Evolutionary conservation across 1,140 invertebrate species (phyloP).

Genomic region (Camponotus vicinus): DNA sequence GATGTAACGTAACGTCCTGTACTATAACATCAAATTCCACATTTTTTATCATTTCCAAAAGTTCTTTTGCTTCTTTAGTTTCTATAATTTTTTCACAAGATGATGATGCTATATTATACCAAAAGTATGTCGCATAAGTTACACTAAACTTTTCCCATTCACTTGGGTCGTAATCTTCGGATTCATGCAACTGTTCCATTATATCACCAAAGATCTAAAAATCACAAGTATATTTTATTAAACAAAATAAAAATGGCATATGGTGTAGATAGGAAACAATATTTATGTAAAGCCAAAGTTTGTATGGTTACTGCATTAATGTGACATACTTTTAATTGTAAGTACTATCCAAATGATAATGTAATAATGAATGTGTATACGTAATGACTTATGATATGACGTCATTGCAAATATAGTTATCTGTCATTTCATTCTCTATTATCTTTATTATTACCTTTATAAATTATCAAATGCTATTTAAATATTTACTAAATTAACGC

Average conservation of each 20-base stretch:
- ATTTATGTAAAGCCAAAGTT: background rate
- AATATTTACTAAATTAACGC: no score
- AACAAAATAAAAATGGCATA: background rate
- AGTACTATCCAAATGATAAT: background rate
- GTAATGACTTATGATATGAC: no score
- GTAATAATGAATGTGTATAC: no score
- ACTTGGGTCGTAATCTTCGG: background rate
- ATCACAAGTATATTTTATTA: background rate
- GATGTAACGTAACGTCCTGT: background rate
- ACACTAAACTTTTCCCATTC: background rate
- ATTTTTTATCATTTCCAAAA: constrained; percentile 42
- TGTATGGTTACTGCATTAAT: background rate
- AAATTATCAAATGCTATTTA: no score
- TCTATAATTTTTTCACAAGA: background rate
- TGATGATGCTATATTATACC: background rate
- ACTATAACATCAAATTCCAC: constrained; percentile 54
- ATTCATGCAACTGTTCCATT: background rate
- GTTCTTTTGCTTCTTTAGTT: constrained; percentile 11
- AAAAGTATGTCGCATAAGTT: background rate
- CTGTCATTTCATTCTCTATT: no score
- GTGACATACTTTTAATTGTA: background rate
- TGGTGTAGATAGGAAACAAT: background rate
- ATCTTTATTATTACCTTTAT: no score
- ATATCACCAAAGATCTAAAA: constrained; percentile 2
- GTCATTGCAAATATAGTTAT: no score